A percentile compares a stretch with the other conserved stretches of the same genome.
Evolutionary conservation across 2,113 vertebrate species (phyloP).

Genomic region (Morphnarchus princeps): DNA sequence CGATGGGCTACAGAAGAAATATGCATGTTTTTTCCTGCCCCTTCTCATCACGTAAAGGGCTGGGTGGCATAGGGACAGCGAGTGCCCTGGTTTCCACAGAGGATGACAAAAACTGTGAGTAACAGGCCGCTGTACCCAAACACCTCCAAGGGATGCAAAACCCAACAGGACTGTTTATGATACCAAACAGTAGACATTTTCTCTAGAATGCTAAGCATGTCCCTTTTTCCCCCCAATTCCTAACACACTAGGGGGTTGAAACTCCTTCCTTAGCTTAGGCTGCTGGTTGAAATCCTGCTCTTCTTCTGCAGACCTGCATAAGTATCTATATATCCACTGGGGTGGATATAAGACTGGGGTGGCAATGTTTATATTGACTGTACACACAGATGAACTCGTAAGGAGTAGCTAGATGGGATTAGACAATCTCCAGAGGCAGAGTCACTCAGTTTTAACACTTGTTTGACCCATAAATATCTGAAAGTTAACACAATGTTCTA

Average conservation of each 20-base stretch:
- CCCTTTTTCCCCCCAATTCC: neutral
- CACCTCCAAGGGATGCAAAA: neutral
- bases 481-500: neutral
- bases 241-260: neutral
- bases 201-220: neutral
- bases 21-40: neutral
- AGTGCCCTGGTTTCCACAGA: neutral
- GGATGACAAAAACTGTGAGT: neutral
- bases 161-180: neutral
- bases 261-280: neutral
- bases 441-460: neutral
- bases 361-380: neutral
- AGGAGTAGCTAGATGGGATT: neutral
- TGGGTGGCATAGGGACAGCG: neutral
- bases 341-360: neutral
- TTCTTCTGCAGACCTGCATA: neutral
- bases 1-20: neutral
- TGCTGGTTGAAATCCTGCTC: neutral
- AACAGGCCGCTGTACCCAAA: neutral
- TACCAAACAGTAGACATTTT: neutral
- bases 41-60: neutral
- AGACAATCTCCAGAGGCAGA: neutral
- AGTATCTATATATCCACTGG: neutral
- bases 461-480: neutral
- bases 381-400: neutral